Base-by-base conservation (phyloP, 92 coral and sea anemone genomes). In the Umimayanthus kanabou region DNA sequence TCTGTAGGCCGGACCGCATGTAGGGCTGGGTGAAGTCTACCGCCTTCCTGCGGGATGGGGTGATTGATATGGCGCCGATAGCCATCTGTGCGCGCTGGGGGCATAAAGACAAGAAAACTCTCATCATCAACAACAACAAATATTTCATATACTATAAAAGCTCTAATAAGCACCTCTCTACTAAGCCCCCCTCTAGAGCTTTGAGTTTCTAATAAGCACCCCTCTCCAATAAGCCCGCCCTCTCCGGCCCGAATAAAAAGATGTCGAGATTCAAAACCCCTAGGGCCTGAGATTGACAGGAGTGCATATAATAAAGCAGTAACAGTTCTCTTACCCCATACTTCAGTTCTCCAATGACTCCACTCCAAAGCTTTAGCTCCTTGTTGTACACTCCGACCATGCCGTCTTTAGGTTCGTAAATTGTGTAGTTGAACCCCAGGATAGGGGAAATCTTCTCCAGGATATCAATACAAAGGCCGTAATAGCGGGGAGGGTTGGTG, bases 11-110 rank as follows among this genome's bases (percentile, higher is more conserved):
- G 39, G 92, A 57, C 39, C 84, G 87, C 91, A 93, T 84, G 81
- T 76, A 93, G 1, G 96, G 94, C 79, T 93, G 87, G 18, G 94
- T 93, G 85, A 93, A 93, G 80, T 89, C 94, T n/a, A 93, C 89
- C 42, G 82, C 96, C 73, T 73, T 40, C 43, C 80, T 88, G 6
- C 94, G 94, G 14, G 76, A 81, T 45, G 93, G 89, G 16, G 89
- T 91, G 28, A 93, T 91, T 4, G 96, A 89, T 67, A 93, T 91
- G 5, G 92, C 91, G 26, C 92, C 90, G 39, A 93, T 82, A 1
- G 92, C 96, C 74, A 93, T 37, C 86, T 93, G 91, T 18, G 90
- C 93, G 30, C 87, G 88, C 94, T 93, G 53, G 49, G 78, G 40
- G 28, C 6, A 37, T 14, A 73, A 75, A 9, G 13, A 26, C 39